Percentiles rank a stretch among this genome's conserved stretches.
Evolutionary conservation across 2,113 vertebrate genomes (phyloP).

Genomic region (Regulus satrapa): DNA sequence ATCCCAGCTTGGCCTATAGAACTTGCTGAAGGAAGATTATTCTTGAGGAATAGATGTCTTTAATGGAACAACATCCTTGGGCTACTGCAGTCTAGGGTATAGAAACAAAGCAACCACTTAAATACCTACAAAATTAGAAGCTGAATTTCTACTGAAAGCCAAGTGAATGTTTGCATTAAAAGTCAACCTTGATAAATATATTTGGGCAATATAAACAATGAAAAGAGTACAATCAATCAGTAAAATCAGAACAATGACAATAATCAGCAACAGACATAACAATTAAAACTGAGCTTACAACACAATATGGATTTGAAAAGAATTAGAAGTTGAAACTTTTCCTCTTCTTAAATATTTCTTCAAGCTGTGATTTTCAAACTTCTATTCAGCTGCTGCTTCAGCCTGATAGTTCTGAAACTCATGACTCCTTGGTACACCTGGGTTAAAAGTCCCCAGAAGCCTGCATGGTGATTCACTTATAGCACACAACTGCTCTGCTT

Average conservation of each 20-base stretch:
- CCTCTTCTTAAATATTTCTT: neutral
- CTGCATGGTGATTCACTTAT: neutral
- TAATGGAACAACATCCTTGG: neutral
- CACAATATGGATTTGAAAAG: neutral
- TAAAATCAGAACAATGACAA: neutral
- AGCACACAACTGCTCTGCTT: neutral
- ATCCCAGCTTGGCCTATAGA: neutral
- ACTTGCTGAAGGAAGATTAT: neutral
- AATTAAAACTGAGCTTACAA: neutral
- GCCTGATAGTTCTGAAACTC: neutral
- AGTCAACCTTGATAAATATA: neutral
- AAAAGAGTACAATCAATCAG: neutral
- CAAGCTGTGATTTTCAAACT: neutral
- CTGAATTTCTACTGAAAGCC: neutral
- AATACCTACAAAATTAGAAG: neutral
- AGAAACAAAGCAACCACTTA: neutral
- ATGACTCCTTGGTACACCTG: rapidly evolving
- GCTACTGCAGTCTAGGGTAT: neutral
- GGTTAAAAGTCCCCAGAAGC: neutral
- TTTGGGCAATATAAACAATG: neutral
- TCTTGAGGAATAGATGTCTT: neutral
- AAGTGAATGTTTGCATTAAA: neutral
- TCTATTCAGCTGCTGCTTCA: neutral
- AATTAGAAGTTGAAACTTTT: neutral
- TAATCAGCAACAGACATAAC: neutral